A percentile compares a stretch with the other conserved stretches of the same genome.
These are phyloP conservation scores for Solea solea DNA, from an alignment of 2,113 vertebrate genomes.

Conservation along the genomic window DNA sequence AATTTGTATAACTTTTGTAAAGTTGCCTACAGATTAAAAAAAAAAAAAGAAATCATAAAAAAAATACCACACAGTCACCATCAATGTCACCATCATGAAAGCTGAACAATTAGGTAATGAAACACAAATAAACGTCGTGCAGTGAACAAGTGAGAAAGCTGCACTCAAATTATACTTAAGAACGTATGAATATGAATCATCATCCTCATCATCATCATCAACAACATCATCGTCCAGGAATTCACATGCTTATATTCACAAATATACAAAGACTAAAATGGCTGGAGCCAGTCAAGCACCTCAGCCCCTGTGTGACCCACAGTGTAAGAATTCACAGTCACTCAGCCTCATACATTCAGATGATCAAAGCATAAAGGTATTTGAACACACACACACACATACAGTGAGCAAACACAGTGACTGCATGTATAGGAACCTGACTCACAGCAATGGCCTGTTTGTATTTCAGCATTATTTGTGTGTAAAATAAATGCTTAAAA, in stretches of 20 bases:
- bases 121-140: no score
- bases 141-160: not conserved
- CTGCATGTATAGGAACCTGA: constrained; percentile 1
- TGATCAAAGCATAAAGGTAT: constrained; percentile 1
- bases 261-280: constrained; percentile 24
- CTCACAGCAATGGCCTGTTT: constrained; percentile 34
- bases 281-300: not conserved
- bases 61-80: no score
- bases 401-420: not conserved
- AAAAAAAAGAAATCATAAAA: no score
- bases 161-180: not conserved
- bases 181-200: constrained; percentile 2
- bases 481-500: constrained; percentile 49
- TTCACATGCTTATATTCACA: constrained; percentile 5
- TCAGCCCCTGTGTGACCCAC: not conserved
- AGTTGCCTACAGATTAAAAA: no score
- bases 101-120: no score
- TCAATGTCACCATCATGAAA: no score
- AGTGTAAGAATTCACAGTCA: constrained; percentile 3
- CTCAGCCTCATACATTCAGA: not conserved
- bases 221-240: not conserved
- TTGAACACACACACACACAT: not conserved
- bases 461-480: constrained; percentile 28
- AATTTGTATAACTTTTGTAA: no score
- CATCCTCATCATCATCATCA: not conserved